These are phyloP conservation scores for Knipowitschia caucasica DNA, from an alignment of 2,797 vertebrate genomes.

Conservation along the genomic window DNA sequence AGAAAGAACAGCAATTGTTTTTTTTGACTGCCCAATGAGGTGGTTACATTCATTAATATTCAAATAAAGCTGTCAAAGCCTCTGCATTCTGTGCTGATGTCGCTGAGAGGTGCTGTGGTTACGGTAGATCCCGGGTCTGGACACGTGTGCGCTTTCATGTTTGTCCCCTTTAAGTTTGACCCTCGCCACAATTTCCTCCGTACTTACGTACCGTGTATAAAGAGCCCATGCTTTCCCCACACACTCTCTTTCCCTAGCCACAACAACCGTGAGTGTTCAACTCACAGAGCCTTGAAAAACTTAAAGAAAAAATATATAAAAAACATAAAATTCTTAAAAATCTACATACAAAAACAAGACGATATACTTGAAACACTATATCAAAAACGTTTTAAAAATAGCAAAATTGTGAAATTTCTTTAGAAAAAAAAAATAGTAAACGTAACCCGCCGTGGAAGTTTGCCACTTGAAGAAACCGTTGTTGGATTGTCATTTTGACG, in stretches of 20 bases:
- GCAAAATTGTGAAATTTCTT: constrained; percentile 49
- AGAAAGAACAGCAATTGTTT: too few relatives aligned
- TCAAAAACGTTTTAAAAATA: constrained; percentile 52
- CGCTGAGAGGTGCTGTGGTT: constrained; percentile 67
- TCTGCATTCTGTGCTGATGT: constrained; percentile 66
- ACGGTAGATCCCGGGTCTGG: constrained; percentile 52
- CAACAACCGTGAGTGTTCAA: constrained; percentile 80
- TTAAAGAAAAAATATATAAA: constrained; percentile 74
- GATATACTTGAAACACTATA: constrained; percentile 35
- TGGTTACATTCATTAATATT: neutral
- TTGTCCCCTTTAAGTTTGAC: constrained; percentile 61
- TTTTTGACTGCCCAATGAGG: too few relatives aligned
- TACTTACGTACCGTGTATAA: constrained; percentile 73
- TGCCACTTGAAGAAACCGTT: constrained; percentile 21
- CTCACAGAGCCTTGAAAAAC: constrained; percentile 78
- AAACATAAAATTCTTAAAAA: constrained; percentile 77
- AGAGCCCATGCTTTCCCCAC: constrained; percentile 69
- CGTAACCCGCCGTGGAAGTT: constrained; percentile 58
- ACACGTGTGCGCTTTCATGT: constrained; percentile 58
- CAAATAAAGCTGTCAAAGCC: neutral
- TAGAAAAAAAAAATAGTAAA: constrained; percentile 28
- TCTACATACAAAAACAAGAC: constrained; percentile 65
- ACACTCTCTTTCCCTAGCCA: constrained; percentile 79
- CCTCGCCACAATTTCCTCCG: constrained; percentile 70
- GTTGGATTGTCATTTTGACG: constrained; percentile 21